phyloP scores from a whole-genome alignment of 2,888 invertebrate genomes.

The Ochropacha duplaris region DNA sequence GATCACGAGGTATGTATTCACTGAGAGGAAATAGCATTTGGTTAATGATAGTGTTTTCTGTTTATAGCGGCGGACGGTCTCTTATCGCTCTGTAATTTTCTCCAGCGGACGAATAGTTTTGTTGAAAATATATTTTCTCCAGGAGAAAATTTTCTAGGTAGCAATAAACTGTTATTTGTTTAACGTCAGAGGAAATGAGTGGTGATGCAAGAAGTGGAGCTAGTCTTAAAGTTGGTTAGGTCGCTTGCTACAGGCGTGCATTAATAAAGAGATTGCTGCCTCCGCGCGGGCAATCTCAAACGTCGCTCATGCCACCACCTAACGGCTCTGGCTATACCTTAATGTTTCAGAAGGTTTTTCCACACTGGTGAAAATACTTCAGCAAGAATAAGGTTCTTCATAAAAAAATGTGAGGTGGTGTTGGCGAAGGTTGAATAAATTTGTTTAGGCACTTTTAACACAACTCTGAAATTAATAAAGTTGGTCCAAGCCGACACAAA shows the following conservation, averaged over 20 bases:
- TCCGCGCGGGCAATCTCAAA: constrained; percentile 47
- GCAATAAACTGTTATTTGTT: constrained; percentile 69
- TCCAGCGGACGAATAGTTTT: constrained; percentile 40
- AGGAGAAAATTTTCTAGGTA: constrained; percentile 49
- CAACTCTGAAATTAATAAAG: background rate
- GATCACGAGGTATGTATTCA: constrained; percentile 28
- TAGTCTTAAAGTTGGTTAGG: constrained; percentile 68
- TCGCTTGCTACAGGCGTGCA: constrained; percentile 35
- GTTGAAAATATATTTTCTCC: constrained; percentile 57
- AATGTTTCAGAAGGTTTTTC: constrained; percentile 19
- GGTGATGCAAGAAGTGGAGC: constrained; percentile 37
- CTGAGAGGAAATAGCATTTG: constrained; percentile 44
- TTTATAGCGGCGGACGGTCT: constrained; percentile 39
- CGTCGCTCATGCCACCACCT: constrained; percentile 13
- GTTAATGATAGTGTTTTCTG: constrained; percentile 57
- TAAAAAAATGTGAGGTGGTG: background rate
- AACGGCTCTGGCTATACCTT: background rate
- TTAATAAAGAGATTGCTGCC: constrained; percentile 56
- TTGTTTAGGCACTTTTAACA: background rate
- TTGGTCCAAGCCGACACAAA: background rate
- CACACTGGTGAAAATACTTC: constrained; percentile 17
- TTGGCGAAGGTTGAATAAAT: background rate
- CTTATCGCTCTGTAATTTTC: constrained; percentile 58
- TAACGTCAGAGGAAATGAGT: constrained; percentile 59
- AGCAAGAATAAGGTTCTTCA: constrained; percentile 4